Evolutionary conservation across 2,113 vertebrate genomes (phyloP).

Genomic region (Chaenogobius annularis): DNA sequence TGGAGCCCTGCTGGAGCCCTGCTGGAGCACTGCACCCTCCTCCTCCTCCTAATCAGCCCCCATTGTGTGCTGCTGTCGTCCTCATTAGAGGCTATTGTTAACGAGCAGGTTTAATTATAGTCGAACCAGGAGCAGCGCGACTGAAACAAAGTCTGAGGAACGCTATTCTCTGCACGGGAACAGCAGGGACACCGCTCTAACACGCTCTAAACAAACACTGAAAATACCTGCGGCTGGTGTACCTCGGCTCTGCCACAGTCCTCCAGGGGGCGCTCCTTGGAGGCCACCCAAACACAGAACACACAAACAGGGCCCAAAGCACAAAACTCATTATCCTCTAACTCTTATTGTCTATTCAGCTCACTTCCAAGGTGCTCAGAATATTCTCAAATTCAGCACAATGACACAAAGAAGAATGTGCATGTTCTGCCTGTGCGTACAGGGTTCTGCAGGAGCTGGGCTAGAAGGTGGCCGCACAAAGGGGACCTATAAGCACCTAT

Average conservation of each 20-base stretch:
- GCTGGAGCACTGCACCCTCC: constrained; percentile 31
- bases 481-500: too few relatives aligned
- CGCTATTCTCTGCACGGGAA: constrained; percentile 37
- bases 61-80: constrained; percentile 91
- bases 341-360: constrained; percentile 37
- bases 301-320: constrained; percentile 56
- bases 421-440: not conserved
- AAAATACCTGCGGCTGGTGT: constrained; percentile 68
- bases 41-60: constrained; percentile 78
- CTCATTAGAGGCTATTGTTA: constrained; percentile 94
- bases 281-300: constrained; percentile 45
- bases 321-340: constrained; percentile 40
- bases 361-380: constrained; percentile 36
- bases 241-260: constrained; percentile 30
- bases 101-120: constrained; percentile 91
- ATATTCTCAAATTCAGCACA: not conserved
- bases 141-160: constrained; percentile 86
- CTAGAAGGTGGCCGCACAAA: not conserved
- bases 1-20: not conserved
- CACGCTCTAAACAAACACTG: constrained; percentile 59
- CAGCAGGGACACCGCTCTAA: not conserved
- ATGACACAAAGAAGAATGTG: not conserved
- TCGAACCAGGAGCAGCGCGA: constrained; percentile 85
- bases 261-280: constrained; percentile 50
- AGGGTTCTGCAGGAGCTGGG: not conserved